Base-by-base conservation (phyloP, 2,888 invertebrate genomes). In the Ctena decussata region DNA sequence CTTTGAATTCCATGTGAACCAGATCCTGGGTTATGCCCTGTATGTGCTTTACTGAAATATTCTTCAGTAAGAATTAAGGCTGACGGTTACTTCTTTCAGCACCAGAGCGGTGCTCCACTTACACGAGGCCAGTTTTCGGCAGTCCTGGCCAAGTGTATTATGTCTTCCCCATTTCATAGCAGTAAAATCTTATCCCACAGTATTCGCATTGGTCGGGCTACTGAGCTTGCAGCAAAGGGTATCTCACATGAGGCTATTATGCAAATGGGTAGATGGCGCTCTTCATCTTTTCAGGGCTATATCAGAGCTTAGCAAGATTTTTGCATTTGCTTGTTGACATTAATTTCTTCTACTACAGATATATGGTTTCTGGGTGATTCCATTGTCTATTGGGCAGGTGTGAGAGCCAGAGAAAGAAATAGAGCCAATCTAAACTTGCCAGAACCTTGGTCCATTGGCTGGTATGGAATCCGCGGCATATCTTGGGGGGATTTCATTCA, bases 281-380 rank as follows among this genome's bases (percentile, higher is more conserved):
- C 70, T 8, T 60, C 60, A 60, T 24, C 60, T 27, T 60, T 30
- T 60, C 27, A 30, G 60, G 27, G 30, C 27, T 60, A 60, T 30
- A 60, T 60, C 27, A 60, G 60, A 60, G 1, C 21, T 27, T 60
- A 60, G 27, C 12, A 15, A 21, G 21, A 18, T 21, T 49, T 49
- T 49, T 21, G 3, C n/a, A 49, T 49, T 49, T 49, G 49, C 49
- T 49, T 15, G 11, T 49, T 49, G 3, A 49, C 49, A 15, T 49
- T 49, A 49, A 49, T 11, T 30, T 73, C 21, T 73, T 24, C 39
- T 73, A 6, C 32, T 46, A 32, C 73, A 46, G 73, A 73, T 73
- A 39, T 73, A 32, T 73, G 44, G 73, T 30, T 73, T 18, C 27
- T 73, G 32, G 73, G 73, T 6, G 73, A 73, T 24, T 73, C 73